These are phyloP conservation scores for Clarias macrocephalus DNA, from an alignment of 2,113 vertebrate genomes.

Conservation along the genomic window DNA sequence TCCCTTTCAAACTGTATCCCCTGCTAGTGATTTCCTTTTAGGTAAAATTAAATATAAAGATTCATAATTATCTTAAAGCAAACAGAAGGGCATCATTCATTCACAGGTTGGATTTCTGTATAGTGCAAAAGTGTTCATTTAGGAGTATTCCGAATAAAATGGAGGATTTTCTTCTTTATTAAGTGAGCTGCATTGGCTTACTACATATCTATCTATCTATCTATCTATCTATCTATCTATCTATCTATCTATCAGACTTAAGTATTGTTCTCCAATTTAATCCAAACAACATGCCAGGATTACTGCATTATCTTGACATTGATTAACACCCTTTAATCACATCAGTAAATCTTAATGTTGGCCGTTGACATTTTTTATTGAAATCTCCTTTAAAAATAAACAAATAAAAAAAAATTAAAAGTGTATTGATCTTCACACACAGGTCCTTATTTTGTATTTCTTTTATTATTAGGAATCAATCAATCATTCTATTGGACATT, in stretches of 20 bases:
- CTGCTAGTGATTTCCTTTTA: neutral
- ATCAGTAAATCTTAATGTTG: neutral
- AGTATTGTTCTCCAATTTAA: neutral
- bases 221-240: slow-evolving; percentile 36
- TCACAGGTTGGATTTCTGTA: neutral
- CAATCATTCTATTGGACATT: neutral
- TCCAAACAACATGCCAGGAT: slow-evolving; percentile 1
- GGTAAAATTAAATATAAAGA: neutral
- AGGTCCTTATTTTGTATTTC: neutral
- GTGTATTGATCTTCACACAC: neutral
- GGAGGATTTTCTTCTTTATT: neutral
- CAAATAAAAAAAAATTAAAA: neutral
- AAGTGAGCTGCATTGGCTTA: neutral
- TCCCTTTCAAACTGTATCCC: no score
- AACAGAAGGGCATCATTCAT: neutral
- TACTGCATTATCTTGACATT: neutral
- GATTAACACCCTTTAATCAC: neutral
- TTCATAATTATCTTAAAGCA: neutral
- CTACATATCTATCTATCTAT: slow-evolving; percentile 1
- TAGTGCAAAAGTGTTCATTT: neutral
- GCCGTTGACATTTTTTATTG: neutral
- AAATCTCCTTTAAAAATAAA: neutral
- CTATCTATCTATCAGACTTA: slow-evolving; percentile 52
- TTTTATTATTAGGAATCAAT: neutral
- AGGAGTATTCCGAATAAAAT: neutral